Evolutionary conservation across 37 sponge, comb jelly and placozoan species (phyloP), one percentile per base, ranked within the genome.

Genomic region (Chondrilla cf. caribensis): DNA sequence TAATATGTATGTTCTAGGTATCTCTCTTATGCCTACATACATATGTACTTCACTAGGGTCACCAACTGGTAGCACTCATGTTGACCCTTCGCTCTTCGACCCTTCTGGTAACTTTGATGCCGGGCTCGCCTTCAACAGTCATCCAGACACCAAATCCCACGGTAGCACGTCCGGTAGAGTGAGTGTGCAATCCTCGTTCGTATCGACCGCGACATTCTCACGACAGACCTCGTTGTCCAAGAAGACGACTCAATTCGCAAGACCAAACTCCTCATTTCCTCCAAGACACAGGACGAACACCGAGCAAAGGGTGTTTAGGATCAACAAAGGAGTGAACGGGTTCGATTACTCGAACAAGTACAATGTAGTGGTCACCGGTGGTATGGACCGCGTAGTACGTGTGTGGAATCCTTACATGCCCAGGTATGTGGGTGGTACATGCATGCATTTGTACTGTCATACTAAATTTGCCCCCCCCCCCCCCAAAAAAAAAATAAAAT

Each of bases 401-500:
- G 81, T 91, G 32, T 95, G 95, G 95, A 95, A 95, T 64, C 95
- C 95, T 6, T 95, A 89, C 58, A 79, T 95, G n/a, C 87, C 87
- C 55, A 87, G 58, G 92, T 87, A 29, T 42, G 85, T 84, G 25
- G 22, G 47, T 55, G 14, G n/a, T n/a, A n/a, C n/a, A n/a, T n/a
- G n/a, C n/a, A n/a, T n/a, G n/a, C n/a, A n/a, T n/a, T n/a, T n/a
- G n/a, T n/a, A n/a, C n/a, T n/a, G n/a, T n/a, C n/a, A n/a, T n/a
- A n/a, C n/a, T n/a, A n/a, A n/a, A n/a, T n/a, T n/a, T n/a, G n/a
- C n/a, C n/a, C n/a, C n/a, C n/a, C n/a, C n/a, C n/a, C n/a, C n/a
- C n/a, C n/a, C n/a, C n/a, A n/a, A n/a, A n/a, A 44, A n/a, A n/a
- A n/a, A n/a, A n/a, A n/a, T n/a, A n/a, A n/a, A n/a, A n/a, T n/a